Evolutionary conservation across 2,797 vertebrate genomes (phyloP), one percentile per base, ranked within the genome.

Genomic region (Sebastes taczanowskii): DNA sequence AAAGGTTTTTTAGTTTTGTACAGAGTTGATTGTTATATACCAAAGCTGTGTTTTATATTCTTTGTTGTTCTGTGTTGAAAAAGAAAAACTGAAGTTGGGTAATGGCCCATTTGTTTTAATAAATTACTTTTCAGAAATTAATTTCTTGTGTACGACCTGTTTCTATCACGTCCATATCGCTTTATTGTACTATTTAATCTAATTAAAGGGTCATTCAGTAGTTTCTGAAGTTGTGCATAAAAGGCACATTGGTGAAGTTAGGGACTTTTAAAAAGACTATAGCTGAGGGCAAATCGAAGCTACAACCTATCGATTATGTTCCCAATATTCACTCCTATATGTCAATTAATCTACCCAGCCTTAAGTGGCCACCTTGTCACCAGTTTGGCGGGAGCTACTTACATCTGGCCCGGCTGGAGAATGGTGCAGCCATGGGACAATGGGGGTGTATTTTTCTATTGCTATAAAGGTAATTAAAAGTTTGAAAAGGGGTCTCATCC

Each of bases 1-100:
- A 95, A 95, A 95, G 93, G 88, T 95, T 96, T 78, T 98, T 38
- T 38, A 97, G 96, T 97, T 97, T 97, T 97, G 97, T 98, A 97
- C 96, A 95, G 86, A 94, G 95, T 94, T 91, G 91, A 92, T 94
- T 97, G 95, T 96, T 94, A 97, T 96, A 96, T 38, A 38, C 97
- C 97, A 98, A 98, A 98, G 97, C 95, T 95, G 91, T 93, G 91
- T 94, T 95, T 94, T 94, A 95, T 94, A 94, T 93, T 90, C 78
- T 94, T 92, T 95, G 94, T 72, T 95, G 94, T 72, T 95, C 94
- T 94, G 95, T 96, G 94, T 93, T 96, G 80, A 92, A 91, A 91
- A 91, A 38, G 56, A 77, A 82, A 94, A 90, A 89, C 58, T 85
- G 82, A 92, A 89, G 74, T 86, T 90, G 86, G 92, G 86, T 76